Percentiles rank a stretch among this genome's conserved stretches.
These are phyloP conservation scores for Falco naumanni DNA, from an alignment of 2,797 vertebrate species.

Conservation along the genomic window DNA sequence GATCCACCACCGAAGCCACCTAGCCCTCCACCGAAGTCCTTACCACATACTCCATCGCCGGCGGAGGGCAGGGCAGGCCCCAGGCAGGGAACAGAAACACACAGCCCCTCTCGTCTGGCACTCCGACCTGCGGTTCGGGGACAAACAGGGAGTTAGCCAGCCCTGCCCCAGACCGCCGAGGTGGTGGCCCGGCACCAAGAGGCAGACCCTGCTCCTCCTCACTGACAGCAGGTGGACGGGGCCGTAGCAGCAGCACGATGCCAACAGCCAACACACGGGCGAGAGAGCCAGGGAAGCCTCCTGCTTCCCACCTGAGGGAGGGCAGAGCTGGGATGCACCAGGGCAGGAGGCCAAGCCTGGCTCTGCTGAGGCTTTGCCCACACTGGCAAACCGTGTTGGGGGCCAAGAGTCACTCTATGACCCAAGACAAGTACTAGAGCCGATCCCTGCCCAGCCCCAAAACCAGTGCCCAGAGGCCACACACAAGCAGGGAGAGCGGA, in stretches of 20 bases:
- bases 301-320: background rate
- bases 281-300: background rate
- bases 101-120: slow-evolving; percentile 47
- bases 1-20: slow-evolving; percentile 45
- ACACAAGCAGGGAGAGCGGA: accelerated
- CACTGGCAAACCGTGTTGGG: accelerated
- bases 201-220: background rate
- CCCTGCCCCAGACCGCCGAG: background rate
- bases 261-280: accelerated
- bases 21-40: slow-evolving; percentile 62
- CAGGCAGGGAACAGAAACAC: background rate
- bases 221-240: background rate
- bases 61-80: slow-evolving; percentile 44
- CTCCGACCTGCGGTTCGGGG: slow-evolving; percentile 61
- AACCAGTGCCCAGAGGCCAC: background rate
- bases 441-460: background rate
- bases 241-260: accelerated
- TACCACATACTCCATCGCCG: slow-evolving; percentile 76
- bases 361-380: background rate
- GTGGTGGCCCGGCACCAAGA: background rate
- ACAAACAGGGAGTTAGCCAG: slow-evolving; percentile 71
- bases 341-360: background rate
- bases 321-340: accelerated
- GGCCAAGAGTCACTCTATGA: background rate
- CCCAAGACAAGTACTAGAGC: accelerated